These are phyloP conservation scores for Ceratina japonica DNA, from an alignment of 1,140 invertebrate species.

Conservation along the genomic window DNA sequence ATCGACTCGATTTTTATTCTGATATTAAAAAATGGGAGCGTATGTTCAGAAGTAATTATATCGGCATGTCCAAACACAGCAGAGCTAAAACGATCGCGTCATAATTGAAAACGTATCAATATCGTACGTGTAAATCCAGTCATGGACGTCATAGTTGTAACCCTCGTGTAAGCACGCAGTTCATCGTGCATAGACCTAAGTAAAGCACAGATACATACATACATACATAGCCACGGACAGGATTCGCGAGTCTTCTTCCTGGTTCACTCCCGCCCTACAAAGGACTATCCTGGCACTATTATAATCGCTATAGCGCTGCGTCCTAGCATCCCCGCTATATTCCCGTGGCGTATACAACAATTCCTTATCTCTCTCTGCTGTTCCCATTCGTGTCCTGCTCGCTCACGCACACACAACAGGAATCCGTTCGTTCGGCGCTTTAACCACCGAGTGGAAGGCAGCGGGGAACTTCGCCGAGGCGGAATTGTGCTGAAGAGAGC, in stretches of 20 bases:
- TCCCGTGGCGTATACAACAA: slow-evolving; percentile 23
- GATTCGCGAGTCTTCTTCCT: slow-evolving; percentile 25
- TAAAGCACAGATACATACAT: not conserved
- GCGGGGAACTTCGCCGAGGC: slow-evolving; percentile 63
- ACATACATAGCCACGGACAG: not conserved
- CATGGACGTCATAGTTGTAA: no score
- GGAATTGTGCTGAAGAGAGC: slow-evolving; percentile 69
- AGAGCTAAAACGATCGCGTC: no score
- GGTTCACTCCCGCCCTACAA: not conserved
- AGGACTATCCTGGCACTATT: slow-evolving; percentile 28
- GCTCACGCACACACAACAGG: slow-evolving; percentile 28
- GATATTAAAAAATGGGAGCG: no score
- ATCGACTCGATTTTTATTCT: no score
- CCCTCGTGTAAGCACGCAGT: no score
- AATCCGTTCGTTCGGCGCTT: slow-evolving; percentile 69
- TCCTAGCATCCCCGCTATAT: slow-evolving; percentile 21
- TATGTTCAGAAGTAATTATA: no score
- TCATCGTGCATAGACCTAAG: no score
- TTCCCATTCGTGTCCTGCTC: not conserved
- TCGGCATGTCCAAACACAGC: no score
- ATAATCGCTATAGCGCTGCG: slow-evolving; percentile 23
- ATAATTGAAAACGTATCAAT: no score
- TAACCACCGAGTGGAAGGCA: slow-evolving; percentile 67
- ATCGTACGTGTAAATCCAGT: no score
- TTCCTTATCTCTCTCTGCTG: slow-evolving; percentile 14